Evolutionary conservation across 2,797 vertebrate species (phyloP), one percentile per base, ranked within the genome.

Genomic region (Peromyscus attwateri): DNA sequence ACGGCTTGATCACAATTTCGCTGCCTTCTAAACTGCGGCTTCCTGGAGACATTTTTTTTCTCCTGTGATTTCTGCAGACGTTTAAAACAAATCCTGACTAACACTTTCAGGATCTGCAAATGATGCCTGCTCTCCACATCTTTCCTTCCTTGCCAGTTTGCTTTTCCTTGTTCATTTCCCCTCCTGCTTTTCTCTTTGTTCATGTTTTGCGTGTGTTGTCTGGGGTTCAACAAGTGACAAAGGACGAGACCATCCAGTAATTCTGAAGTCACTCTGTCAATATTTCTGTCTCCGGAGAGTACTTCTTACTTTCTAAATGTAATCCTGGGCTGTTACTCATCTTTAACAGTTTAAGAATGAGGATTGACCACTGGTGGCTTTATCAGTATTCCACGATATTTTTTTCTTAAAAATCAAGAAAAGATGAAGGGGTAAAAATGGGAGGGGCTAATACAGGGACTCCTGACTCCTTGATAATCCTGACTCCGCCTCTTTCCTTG

Each of bases 331-430:
- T 13, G 1, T 97, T 98, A 85, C 95, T 96, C 96, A 94, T 3
- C 6, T 94, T 96, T 88, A 87, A 85, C 89, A 95, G 95, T 97
- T 70, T 90, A 95, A 96, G 94, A 96, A 92, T 92, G 87, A 92
- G 37, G 82, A 93, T 34, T 68, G 91, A 77, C 94, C 57, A 8
- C 55, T 79, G 73, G 27, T 40, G 43, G 43, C 71, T 43, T 92
- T 66, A 46, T 43, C 49, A 29, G 49, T 34, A n/a, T 89, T 16
- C 73, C 91, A 92, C 95, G 93, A 96, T 93, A 27, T 93, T 94
- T 93, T 94, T 93, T 97, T 98, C 96, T 97, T 95, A 93, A 92
- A 96, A 96, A 76, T 92, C 84, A 98, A 97, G 80, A 82, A 97
- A 98, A 97, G 97, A 93, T 88, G 80, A 43, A 64, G 2, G 0